A percentile compares a stretch with the other conserved stretches of the same genome.
phyloP scores from a whole-genome alignment of 1,140 invertebrate genomes.

The Aphis craccivora region DNA sequence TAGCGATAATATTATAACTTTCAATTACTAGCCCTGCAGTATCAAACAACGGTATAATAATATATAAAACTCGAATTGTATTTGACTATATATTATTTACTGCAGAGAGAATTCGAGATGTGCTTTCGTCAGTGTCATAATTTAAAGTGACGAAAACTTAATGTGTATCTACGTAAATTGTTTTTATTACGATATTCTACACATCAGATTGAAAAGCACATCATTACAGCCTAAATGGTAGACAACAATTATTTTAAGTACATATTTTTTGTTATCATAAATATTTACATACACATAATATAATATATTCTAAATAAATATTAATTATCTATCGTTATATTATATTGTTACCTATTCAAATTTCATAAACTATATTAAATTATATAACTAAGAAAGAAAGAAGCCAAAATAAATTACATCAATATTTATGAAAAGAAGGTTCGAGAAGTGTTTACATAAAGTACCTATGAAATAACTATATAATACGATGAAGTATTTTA shows the following conservation, averaged over 20 bases:
- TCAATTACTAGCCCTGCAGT: neutral
- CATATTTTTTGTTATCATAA: neutral
- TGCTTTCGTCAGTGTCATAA: neutral
- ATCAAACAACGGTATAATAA: neutral
- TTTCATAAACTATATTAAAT: neutral
- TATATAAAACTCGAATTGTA: neutral
- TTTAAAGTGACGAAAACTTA: neutral
- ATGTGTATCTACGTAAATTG: neutral
- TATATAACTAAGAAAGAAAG: neutral
- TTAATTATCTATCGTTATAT: too few relatives aligned
- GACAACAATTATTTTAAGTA: neutral
- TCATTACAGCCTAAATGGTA: neutral
- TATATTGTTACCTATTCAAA: neutral
- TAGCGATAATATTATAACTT: neutral
- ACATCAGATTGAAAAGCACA: too few relatives aligned
- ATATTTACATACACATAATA: neutral
- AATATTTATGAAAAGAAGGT: neutral
- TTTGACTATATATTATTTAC: neutral
- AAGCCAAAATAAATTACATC: neutral
- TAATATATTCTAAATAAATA: neutral
- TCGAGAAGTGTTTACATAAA: neutral
- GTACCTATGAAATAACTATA: neutral
- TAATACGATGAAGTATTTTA: neutral
- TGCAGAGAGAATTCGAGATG: neutral
- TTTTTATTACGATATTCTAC: neutral